Evolutionary conservation across 2,113 vertebrate genomes (phyloP).

Genomic region (Brachypodius melanocephalos): DNA sequence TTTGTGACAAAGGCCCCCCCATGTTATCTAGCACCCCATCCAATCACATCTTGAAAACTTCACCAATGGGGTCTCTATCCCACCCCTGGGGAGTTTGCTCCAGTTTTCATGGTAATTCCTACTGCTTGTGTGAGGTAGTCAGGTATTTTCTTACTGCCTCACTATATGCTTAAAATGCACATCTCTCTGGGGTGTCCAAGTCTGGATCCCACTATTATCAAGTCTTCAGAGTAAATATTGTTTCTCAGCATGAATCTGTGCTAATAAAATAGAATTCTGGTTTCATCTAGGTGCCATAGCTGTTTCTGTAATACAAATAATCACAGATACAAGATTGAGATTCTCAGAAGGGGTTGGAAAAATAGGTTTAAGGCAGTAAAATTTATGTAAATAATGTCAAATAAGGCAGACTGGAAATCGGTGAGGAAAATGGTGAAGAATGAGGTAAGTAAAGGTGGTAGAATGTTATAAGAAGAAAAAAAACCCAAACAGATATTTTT

Average conservation of each 20-base stretch:
- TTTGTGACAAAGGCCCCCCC: background rate
- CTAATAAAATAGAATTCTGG: conserved; percentile 17
- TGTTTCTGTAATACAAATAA: conserved; percentile 43
- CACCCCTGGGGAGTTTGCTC: background rate
- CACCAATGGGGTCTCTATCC: fast-evolving
- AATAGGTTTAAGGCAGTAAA: conserved; percentile 1
- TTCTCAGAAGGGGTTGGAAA: conserved; percentile 22
- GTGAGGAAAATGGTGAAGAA: background rate
- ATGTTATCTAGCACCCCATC: background rate
- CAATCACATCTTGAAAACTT: background rate
- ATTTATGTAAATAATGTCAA: background rate
- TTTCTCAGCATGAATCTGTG: background rate
- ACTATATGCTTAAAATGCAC: background rate
- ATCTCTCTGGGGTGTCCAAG: background rate
- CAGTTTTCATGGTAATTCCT: background rate
- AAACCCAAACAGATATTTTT: background rate
- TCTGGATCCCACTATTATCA: background rate
- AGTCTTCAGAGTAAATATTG: conserved; percentile 25
- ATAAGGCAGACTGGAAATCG: background rate
- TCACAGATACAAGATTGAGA: conserved; percentile 12
- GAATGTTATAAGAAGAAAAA: background rate
- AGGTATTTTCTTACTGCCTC: background rate
- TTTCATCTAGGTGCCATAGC: background rate
- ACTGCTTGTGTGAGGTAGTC: background rate
- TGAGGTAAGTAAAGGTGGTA: background rate